phyloP scores from a whole-genome alignment of 2,113 vertebrate species.

The Otolemur garnettii region DNA sequence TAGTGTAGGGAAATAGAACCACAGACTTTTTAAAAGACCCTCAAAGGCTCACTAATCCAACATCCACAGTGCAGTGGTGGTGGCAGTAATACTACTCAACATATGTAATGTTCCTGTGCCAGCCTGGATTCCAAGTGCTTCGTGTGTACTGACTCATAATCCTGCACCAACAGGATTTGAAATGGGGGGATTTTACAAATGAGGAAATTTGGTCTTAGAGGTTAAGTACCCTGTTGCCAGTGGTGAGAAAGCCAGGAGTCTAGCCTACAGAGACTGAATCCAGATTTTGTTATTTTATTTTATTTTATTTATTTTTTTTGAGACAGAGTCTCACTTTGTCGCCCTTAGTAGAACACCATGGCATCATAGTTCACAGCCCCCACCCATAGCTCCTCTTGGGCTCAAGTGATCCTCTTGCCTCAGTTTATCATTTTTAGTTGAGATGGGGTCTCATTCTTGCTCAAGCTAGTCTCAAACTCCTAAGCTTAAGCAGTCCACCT shows the following conservation, averaged over 20 bases:
- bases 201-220: neutral
- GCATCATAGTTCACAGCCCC: too few relatives aligned
- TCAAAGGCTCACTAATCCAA: neutral
- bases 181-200: neutral
- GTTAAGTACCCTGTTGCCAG: neutral
- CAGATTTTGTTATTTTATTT: neutral
- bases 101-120: neutral
- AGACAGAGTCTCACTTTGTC: too few relatives aligned
- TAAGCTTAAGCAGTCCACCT: too few relatives aligned
- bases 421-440: too few relatives aligned
- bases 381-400: too few relatives aligned
- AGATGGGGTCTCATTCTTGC: too few relatives aligned
- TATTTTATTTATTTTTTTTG: too few relatives aligned
- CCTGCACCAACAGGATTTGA: neutral
- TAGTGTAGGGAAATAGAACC: neutral
- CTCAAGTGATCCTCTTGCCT: too few relatives aligned
- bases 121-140: neutral
- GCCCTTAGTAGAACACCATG: too few relatives aligned
- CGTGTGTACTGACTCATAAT: neutral
- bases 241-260: neutral
- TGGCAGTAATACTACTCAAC: accelerated
- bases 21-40: neutral
- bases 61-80: accelerated
- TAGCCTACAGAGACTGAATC: neutral
- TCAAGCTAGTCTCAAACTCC: too few relatives aligned